Base-by-base conservation (phyloP, 2,888 invertebrate genomes). In the Megaustenia siamemsis region DNA sequence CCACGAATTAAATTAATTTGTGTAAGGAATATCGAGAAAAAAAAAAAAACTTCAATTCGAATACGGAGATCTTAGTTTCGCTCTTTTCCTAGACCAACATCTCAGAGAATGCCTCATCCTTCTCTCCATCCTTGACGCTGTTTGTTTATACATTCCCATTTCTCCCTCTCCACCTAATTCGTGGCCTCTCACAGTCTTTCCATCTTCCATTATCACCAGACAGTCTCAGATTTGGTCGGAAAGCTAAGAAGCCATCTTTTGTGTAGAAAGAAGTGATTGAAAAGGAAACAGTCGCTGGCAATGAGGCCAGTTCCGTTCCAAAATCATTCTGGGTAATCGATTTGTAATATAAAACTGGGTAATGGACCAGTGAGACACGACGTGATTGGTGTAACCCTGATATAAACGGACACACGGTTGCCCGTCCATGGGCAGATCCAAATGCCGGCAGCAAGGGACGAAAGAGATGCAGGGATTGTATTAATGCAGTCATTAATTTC, bases 331-430 rank as follows among this genome's bases (percentile, higher is more conserved):
- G n/a, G 71, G n/a, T 45, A 71, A 71, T 71, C 71, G 71, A 71
- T 71, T 71, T 40, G 71, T 71, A 71, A 71, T 71, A 71, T 43
- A 71, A 71, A 71, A 43, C 71, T 43, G 6, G 71, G 71, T 71
- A 71, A 71, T 71, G 28, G 69, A 45, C 43, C 43, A 43, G 43
- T 18, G 43, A 71, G 71, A 71, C 43, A 43, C 43, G 1, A 45
- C 10, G n/a, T 71, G 71, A 71, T 71, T 71, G 71, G 24, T 45
- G 43, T 71, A 43, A 71, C 71, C 71, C 43, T 71, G 71, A 71
- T 71, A 43, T 71, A 40, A 40, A 35, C 40, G 43, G 71, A 71
- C 71, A 71, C 71, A 43, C 71, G 45, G 28, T 71, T 43, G 45
- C 71, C 43, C n/a, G n/a, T 71, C 28, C 43, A 43, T 45, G n/a